phyloP scores from a whole-genome alignment of 2,797 vertebrate species.

The Denticeps clupeoides region DNA sequence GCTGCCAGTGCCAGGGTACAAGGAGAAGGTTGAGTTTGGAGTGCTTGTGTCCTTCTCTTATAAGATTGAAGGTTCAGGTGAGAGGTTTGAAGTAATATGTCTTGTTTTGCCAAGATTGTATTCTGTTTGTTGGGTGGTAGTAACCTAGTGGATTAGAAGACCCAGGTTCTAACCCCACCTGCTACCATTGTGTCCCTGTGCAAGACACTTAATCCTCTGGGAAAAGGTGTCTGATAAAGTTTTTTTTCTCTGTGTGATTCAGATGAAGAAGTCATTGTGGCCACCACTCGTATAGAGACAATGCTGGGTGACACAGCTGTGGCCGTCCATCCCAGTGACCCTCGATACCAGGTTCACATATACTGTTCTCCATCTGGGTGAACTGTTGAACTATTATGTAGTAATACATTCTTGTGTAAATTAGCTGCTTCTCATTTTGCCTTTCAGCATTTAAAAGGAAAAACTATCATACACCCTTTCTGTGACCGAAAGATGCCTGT shows the following conservation, averaged over 20 bases:
- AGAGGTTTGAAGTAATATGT: background rate
- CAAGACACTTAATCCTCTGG: no score
- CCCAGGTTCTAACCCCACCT: no score
- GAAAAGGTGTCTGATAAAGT: background rate
- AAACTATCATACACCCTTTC: conserved; percentile 70
- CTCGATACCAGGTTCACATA: conserved; percentile 71
- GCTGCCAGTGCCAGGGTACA: conserved; percentile 81
- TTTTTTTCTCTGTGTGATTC: conserved; percentile 4
- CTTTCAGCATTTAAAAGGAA: conserved; percentile 69
- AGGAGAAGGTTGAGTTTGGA: conserved; percentile 85
- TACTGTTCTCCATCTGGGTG: no score
- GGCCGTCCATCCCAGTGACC: conserved; percentile 74
- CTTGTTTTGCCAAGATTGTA: no score
- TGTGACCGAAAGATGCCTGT: conserved; percentile 70
- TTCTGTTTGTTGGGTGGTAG: no score
- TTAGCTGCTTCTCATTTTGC: background rate
- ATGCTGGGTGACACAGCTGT: conserved; percentile 84
- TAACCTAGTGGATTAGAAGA: conserved; percentile 21
- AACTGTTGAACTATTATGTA: no score
- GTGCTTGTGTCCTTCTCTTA: conserved; percentile 82
- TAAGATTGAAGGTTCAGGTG: conserved; percentile 74
- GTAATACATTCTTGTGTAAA: no score
- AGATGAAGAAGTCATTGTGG: conserved; percentile 82
- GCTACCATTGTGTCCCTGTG: no score
- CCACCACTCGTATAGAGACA: conserved; percentile 85